phyloP scores from a whole-genome alignment of 1,140 invertebrate species.

The Plectrocnemia conspersa region DNA sequence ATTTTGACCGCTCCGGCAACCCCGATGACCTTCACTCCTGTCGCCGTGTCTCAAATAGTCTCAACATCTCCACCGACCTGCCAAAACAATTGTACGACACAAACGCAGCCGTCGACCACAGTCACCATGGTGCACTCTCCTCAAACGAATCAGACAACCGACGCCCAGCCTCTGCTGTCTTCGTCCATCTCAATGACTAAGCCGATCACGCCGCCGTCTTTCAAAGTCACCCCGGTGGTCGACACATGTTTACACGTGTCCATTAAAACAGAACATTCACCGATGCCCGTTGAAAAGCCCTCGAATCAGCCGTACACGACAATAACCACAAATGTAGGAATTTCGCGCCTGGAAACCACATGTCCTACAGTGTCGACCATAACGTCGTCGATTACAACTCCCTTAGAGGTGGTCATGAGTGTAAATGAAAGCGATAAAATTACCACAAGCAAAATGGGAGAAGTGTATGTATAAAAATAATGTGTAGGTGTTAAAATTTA shows the following conservation, averaged over 20 bases:
- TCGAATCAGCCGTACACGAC: constrained; percentile 4
- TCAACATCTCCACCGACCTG: constrained; percentile 43
- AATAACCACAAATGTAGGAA: background rate
- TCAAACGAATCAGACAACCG: constrained; percentile 36
- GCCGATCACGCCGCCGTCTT: constrained; percentile 34
- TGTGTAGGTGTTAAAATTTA: background rate
- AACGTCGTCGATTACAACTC: background rate
- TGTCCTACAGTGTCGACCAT: background rate
- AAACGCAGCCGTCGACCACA: constrained; percentile 42
- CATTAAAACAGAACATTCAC: background rate
- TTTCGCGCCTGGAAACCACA: background rate
- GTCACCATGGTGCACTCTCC: constrained; percentile 39
- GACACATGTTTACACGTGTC: background rate
- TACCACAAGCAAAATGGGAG: constrained; percentile 11
- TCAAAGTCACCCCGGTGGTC: constrained; percentile 28
- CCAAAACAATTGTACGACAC: too few relatives aligned
- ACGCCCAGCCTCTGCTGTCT: constrained; percentile 38
- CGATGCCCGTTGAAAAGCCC: background rate
- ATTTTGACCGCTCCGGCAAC: constrained; percentile 52
- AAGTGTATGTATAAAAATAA: constrained; percentile 12
- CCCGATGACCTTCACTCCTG: constrained; percentile 42
- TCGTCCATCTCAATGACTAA: constrained; percentile 21
- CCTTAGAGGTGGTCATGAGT: background rate
- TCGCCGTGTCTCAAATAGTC: constrained; percentile 46
- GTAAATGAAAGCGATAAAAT: constrained; percentile 7